Evolutionary conservation across 2,888 invertebrate genomes (phyloP), one percentile per base, ranked within the genome.

Genomic region (Coremacera marginata): DNA sequence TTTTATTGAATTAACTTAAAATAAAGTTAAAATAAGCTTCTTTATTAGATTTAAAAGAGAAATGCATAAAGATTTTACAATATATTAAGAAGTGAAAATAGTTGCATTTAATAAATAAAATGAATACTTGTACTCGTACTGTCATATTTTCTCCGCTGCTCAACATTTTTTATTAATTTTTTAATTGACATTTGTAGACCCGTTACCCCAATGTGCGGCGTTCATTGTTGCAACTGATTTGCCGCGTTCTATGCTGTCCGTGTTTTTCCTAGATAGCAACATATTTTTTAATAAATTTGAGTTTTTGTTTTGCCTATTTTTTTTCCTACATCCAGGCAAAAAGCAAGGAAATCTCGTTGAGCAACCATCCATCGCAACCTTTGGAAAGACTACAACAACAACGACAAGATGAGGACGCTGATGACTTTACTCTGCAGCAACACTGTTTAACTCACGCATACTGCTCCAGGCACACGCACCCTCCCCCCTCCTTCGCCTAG

Each of bases 351-450:
- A n/a, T 65, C 63, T 65, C 16, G 31, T 65, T 65, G 63, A 34
- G n/a, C n/a, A n/a, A n/a, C 1, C 62, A 62, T 65, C 63, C 63
- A 65, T 65, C 63, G 37, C 16, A 19, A 37, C n/a, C n/a, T 14
- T 14, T 34, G 31, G 63, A 19, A 27, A 11, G 60, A 27, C 52
- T 34, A 67, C 44, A n/a, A 55, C 52, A 34, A 31, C 34, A 31
- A 31, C 70, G 76, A 31, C 3, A 79, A 52, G 16, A 68, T 80
- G 80, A 77, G 65, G 77, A 72, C 51, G 62, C 70, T 51, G 77
- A 5, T 57, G 25, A 62, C 65, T 74, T 76, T 77, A 70, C 76
- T 76, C 75, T 65, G 44, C 44, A 44, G 44, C 44, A 11, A 44
- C 19, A n/a, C 55, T 55, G 19, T 22, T 55, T 55, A 11, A 44